A percentile compares a stretch with the other conserved stretches of the same genome.
Conservation (phyloP, 2,888 invertebrate genomes). For the Muscina levida region DNA sequence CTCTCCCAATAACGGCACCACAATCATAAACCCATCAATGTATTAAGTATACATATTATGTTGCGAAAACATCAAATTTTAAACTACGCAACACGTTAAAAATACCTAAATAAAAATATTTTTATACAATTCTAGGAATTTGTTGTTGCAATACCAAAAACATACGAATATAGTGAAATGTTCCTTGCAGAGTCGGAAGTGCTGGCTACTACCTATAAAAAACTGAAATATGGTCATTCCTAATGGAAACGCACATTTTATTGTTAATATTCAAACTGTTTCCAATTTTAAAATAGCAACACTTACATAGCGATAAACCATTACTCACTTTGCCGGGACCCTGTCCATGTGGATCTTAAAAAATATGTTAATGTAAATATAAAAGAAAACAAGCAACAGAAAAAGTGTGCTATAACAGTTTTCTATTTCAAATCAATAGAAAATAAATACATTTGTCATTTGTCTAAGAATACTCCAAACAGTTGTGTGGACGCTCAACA, state of each 20-base stretch:
- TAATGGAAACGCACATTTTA: conserved; percentile 58
- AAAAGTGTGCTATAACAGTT: conserved; percentile 66
- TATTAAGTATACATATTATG: too few species aligned
- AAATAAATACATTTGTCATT: conserved; percentile 77
- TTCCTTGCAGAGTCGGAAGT: too few species aligned
- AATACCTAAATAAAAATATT: too few species aligned
- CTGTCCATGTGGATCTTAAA: background rate
- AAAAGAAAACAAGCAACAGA: conserved; percentile 40
- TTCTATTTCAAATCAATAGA: conserved; percentile 66
- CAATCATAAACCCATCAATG: too few species aligned
- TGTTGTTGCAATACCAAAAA: too few species aligned
- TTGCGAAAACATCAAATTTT: too few species aligned
- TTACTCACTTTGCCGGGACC: conserved; percentile 23
- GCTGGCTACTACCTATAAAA: too few species aligned
- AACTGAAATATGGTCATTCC: conserved; percentile 52
- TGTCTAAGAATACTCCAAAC: conserved; percentile 63
- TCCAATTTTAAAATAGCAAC: conserved; percentile 36
- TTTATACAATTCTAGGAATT: too few species aligned
- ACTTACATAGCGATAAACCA: too few species aligned
- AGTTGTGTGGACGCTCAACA: conserved; percentile 30
- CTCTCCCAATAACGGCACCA: too few species aligned
- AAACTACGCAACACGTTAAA: too few species aligned
- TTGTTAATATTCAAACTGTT: conserved; percentile 43
- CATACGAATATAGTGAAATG: too few species aligned
- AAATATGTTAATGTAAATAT: conserved; percentile 32